phyloP scores from a whole-genome alignment of 1,140 invertebrate genomes.

The Aphaenogaster floridana region DNA sequence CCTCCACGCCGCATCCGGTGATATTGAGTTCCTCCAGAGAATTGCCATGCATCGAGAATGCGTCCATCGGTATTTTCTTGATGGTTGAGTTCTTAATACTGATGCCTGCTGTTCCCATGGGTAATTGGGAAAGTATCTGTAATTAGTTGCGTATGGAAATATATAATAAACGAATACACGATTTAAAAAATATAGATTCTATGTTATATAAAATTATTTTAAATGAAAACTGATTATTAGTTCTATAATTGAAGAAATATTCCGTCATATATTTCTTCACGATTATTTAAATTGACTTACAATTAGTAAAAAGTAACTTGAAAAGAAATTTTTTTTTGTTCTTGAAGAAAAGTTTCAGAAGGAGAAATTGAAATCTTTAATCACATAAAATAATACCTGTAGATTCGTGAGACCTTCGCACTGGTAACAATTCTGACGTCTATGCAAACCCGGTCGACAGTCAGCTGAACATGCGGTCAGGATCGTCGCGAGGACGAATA shows the following conservation, averaged over 20 bases:
- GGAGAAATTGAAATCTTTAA: not conserved
- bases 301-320: not conserved
- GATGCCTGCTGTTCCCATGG: not conserved
- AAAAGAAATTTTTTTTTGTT: not conserved
- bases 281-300: not conserved
- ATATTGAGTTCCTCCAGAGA: constrained; percentile 55
- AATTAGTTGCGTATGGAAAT: not conserved
- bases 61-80: constrained; percentile 21
- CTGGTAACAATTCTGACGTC: constrained; percentile 26
- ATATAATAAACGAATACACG: not conserved
- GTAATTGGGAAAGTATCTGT: constrained; percentile 22
- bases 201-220: not conserved
- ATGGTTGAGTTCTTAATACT: constrained; percentile 47
- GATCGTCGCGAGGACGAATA: constrained; percentile 7
- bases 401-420: constrained; percentile 49
- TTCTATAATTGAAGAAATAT: not conserved
- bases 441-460: constrained; percentile 35
- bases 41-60: constrained; percentile 17
- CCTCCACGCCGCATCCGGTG: constrained; percentile 50
- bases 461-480: constrained; percentile 14
- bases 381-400: not conserved
- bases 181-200: not conserved
- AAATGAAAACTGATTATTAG: not conserved
- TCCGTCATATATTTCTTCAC: not conserved
- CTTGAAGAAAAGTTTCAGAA: not conserved